phyloP scores from a whole-genome alignment of 2,888 invertebrate species.

The Dynastes grantii region DNA sequence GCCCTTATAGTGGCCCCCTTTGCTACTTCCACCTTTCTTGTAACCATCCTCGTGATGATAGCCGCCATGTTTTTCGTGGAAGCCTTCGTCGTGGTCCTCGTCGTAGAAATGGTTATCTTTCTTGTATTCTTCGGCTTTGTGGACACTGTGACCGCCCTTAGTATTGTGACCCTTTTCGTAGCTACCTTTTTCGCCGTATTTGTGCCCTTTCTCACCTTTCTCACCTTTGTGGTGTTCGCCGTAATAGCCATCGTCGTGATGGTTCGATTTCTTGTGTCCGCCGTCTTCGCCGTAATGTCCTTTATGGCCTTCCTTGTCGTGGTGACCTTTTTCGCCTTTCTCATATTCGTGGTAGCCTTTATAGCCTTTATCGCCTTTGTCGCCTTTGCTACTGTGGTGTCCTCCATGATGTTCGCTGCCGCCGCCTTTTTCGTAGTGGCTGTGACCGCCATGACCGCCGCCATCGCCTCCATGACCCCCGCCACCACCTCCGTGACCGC shows the following conservation, averaged over 20 bases:
- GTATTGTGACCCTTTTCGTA: conserved; percentile 90
- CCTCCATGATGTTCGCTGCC: conserved; percentile 74
- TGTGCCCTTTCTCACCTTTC: conserved; percentile 77
- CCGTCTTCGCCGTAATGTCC: conserved; percentile 77
- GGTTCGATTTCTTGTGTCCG: conserved; percentile 76
- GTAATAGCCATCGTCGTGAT: conserved; percentile 77
- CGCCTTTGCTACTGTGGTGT: conserved; percentile 75
- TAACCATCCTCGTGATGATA: conserved; percentile 86
- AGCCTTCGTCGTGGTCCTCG: conserved; percentile 86
- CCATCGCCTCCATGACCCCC: conserved; percentile 70
- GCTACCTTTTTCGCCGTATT: conserved; percentile 81
- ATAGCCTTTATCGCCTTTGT: conserved; percentile 80
- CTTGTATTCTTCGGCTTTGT: conserved; percentile 89
- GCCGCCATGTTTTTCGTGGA: conserved; percentile 87
- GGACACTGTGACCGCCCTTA: conserved; percentile 88
- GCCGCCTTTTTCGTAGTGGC: conserved; percentile 71
- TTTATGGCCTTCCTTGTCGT: conserved; percentile 79
- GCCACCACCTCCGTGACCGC: conserved; percentile 65
- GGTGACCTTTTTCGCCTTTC: conserved; percentile 78
- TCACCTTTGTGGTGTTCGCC: conserved; percentile 78
- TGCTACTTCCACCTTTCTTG: conserved; percentile 79
- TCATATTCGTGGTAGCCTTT: conserved; percentile 78
- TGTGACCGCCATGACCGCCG: conserved; percentile 49
- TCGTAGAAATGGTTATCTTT: conserved; percentile 91
- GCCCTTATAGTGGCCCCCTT: conserved; percentile 87